Evolutionary conservation across 2,888 invertebrate species (phyloP).

Genomic region (Mycalesis mineus): DNA sequence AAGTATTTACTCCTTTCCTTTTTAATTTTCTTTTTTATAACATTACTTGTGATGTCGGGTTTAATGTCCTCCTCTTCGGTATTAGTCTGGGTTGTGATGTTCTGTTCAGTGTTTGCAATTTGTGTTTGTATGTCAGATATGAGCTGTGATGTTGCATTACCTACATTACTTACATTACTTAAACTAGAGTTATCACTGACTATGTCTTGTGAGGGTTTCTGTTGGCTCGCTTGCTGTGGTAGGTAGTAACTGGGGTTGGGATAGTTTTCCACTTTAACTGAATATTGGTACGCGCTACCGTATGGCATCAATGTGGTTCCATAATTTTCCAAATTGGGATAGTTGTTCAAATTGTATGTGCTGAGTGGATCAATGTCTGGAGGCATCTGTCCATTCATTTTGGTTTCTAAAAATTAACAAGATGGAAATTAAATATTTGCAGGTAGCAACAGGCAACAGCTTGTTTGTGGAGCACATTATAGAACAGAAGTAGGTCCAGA

Average conservation of each 20-base stretch:
- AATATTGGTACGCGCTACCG: conserved; percentile 14
- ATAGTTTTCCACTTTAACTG: conserved; percentile 24
- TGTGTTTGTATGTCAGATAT: not conserved
- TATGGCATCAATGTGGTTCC: conserved; percentile 5
- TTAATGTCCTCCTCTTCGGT: conserved; percentile 34
- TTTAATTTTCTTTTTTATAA: conserved; percentile 30
- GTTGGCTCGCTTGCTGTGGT: conserved; percentile 2
- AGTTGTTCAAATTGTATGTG: conserved; percentile 43
- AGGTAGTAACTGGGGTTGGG: conserved; percentile 14
- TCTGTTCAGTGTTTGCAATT: conserved; percentile 1
- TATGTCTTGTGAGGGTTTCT: not conserved
- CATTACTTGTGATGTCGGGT: conserved; percentile 34
- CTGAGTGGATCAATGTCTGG: conserved; percentile 57
- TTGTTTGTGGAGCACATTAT: too few relatives aligned
- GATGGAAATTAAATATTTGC: not conserved
- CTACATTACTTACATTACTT: not conserved
- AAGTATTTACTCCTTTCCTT: conserved; percentile 52
- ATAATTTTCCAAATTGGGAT: conserved; percentile 33
- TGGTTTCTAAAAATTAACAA: conserved; percentile 19
- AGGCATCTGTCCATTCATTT: conserved; percentile 41
- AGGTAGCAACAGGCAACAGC: too few relatives aligned
- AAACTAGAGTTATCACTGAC: not conserved
- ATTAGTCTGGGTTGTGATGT: conserved; percentile 11
- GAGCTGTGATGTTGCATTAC: not conserved
- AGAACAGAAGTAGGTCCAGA: too few relatives aligned